Base-by-base conservation (phyloP, 1,140 invertebrate species). In the Saccostrea cuccullata region DNA sequence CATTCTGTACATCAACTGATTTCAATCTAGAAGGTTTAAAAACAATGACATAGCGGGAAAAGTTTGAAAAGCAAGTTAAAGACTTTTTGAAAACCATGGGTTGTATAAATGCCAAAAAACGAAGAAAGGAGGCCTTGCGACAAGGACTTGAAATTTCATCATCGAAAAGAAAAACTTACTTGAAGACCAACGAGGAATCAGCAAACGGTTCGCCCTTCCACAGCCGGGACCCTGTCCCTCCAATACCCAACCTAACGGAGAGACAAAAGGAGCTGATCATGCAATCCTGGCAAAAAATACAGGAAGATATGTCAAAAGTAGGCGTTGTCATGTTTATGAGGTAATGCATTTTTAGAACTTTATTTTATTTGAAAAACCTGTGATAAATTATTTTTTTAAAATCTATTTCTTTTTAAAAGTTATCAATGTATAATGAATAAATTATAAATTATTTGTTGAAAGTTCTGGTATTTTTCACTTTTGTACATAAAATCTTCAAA, bases 311-410 rank as follows among this genome's bases (percentile, higher is more conserved):
- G 36, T 95, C 96, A 13, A 94, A 94, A 90, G 96, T 96, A 20
- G 96, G 96, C 8, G 95, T 96, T 85, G 96, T 96, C 85, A 96
- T 96, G 60, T 96, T 96, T 89, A 96, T 96, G 89, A 93, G 91
- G 93, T 94, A 90, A 77, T 77, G 23, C 23, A 20, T 6, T 20
- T 64, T 64, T 64, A 2, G 5, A 17, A 17, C 17, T 20, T n/a
- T 60, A 20, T 64, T 20, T 17, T 4, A 36, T 36, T 36, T 36
- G 30, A 36, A 36, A 36, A 36, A 2, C 30, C 0, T 36, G 30
- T 36, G 30, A n/a, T n/a, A n/a, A n/a, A n/a, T n/a, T n/a, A n/a
- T n/a, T n/a, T n/a, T n/a, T n/a, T n/a, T n/a, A n/a, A n/a, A n/a
- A n/a, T n/a, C n/a, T 36, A 36, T 36, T 36, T 36, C 30, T 36